Base-by-base conservation (phyloP, 2,797 vertebrate species). In the Thalassophryne amazonica region DNA sequence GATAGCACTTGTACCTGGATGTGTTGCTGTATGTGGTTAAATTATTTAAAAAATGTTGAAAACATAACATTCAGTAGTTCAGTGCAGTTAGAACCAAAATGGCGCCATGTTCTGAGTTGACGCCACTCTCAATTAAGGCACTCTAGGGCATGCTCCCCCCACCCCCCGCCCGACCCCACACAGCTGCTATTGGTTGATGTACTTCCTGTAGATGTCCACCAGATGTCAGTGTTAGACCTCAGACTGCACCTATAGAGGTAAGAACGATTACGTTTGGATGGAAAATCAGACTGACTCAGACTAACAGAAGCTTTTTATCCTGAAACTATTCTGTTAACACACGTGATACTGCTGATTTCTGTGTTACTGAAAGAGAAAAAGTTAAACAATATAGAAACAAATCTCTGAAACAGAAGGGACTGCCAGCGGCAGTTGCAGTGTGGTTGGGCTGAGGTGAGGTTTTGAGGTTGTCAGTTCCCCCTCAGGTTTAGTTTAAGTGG, bases 151-250 rank as follows among this genome's bases (percentile, higher is more conserved):
- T n/a, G n/a, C n/a, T n/a, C n/a, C n/a, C n/a, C n/a, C n/a, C n/a
- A n/a, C n/a, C n/a, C n/a, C n/a, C n/a, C n/a, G n/a, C n/a, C n/a
- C n/a, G n/a, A n/a, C n/a, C n/a, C n/a, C n/a, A n/a, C n/a, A n/a
- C n/a, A n/a, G n/a, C n/a, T n/a, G n/a, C 4, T 8, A 11, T 42
- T 24, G 18, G 2, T 4, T n/a, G n/a, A 23, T 65, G 69, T 50
- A 69, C 39, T 38, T 70, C 40, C 11, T 12, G 21, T 11, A 0
- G 0, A 56, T 48, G 9, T 64, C 86, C 90, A 86, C 42, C 48
- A 84, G 88, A 76, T 83, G 88, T 76, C 86, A 80, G 70, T 60
- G 65, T 88, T 74, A 71, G 22, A 55, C 60, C 52, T 39, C 27
- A 47, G 11, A 63, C 80, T 80, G 48, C 59, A 60, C 57, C 59